Base-by-base conservation (phyloP, 2,888 invertebrate genomes). In the Philaethria dido region DNA sequence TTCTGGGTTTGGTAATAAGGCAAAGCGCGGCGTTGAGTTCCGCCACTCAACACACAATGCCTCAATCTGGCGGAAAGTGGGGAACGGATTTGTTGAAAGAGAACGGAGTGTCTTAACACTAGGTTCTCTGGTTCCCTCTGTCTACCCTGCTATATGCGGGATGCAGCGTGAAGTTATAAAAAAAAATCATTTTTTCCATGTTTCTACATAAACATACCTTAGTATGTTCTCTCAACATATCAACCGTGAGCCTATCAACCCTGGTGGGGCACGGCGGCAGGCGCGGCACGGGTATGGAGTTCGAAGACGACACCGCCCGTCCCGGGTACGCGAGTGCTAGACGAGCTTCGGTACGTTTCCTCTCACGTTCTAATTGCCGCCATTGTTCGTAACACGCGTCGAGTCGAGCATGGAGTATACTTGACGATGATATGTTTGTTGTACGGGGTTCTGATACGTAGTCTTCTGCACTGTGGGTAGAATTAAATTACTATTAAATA, bases 361-460 rank as follows among this genome's bases (percentile, higher is more conserved):
- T 89, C 80, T 97, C 97, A 61, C 96, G 95, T 79, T 97, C 97
- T 54, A 97, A 81, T 77, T 95, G 95, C 59, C 95, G 94, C 90
- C 96, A 97, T 75, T 97, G 96, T 69, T 96, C 96, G 80, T 96
- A 96, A 78, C 96, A 96, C 62, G 96, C 95, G 80, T 97, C 97
- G 5, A 97, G 89, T 0, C 95, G 93, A 9, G 94, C 89, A 84
- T 96, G 96, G 2, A 97, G 91, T 39, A 96, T 94, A 36, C 93
- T 93, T 0, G 95, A 94, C 0, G 94, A 93, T 0, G 52, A 33
- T 4, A 50, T 6, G 39, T 14, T 14, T 14, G 22, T 1, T 13
- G 55, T 1, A 22, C n/a, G 22, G 4, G 39, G n/a, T 14, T 39
- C 11, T 3, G 54, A 8, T 1, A 8, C 11, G 16, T 16, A 52